Evolutionary conservation across 2,888 invertebrate species (phyloP).

Genomic region (Lobophora halterata): DNA sequence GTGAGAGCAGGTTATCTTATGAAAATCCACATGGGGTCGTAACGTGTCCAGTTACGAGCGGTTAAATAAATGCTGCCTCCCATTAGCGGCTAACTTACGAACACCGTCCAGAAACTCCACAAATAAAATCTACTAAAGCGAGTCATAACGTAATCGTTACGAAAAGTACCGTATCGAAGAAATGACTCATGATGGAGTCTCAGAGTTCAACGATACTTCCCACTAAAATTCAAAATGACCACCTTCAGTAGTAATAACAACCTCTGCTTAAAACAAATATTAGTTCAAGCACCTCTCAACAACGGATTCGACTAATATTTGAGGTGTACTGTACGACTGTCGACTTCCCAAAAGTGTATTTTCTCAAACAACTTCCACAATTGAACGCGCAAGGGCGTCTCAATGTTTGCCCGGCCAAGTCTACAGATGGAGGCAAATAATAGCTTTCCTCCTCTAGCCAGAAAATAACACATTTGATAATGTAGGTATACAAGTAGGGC

Average conservation of each 20-base stretch:
- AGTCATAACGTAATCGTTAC: constrained; percentile 39
- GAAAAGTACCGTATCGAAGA: constrained; percentile 37
- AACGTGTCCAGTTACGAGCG: constrained; percentile 70
- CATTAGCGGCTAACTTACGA: constrained; percentile 59
- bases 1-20: constrained; percentile 52
- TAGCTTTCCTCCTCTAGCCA: constrained; percentile 36
- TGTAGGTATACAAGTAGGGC: too few species aligned
- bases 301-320: constrained; percentile 76
- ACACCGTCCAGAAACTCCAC: constrained; percentile 56
- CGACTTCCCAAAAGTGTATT: constrained; percentile 69
- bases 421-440: constrained; percentile 47
- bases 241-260: constrained; percentile 65
- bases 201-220: constrained; percentile 19
- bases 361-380: constrained; percentile 73
- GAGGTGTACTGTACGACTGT: constrained; percentile 56
- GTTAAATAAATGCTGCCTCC: constrained; percentile 73
- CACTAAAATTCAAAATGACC: constrained; percentile 31
- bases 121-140: constrained; percentile 63
- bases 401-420: constrained; percentile 57
- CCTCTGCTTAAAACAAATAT: constrained; percentile 65
- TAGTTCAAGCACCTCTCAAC: constrained; percentile 67
- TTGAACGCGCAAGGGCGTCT: constrained; percentile 63
- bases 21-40: constrained; percentile 67
- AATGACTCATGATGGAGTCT: too few species aligned
- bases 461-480: constrained; percentile 27